Percentiles rank a stretch among this genome's conserved stretches.
Evolutionary conservation across 2,797 vertebrate genomes (phyloP).

Genomic region (Peromyscus attwateri): DNA sequence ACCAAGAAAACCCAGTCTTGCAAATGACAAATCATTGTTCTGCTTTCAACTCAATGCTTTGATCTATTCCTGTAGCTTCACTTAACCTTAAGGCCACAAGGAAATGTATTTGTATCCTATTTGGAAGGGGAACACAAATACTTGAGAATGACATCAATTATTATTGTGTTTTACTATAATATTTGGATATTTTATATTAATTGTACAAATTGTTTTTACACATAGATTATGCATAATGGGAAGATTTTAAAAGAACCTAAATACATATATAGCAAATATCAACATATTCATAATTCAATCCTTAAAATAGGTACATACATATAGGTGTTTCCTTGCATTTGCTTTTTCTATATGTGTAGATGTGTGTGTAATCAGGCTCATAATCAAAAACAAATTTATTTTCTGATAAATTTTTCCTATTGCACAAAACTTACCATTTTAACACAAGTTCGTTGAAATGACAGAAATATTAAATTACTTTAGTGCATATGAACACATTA

Average conservation of each 20-base stretch:
- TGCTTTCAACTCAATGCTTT: constrained; percentile 39
- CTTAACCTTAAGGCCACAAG: not conserved
- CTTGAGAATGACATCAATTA: not conserved
- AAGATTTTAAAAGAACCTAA: not conserved
- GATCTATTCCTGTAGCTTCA: not conserved
- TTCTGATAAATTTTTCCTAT: constrained; percentile 47
- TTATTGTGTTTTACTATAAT: not conserved
- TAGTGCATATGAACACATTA: not conserved
- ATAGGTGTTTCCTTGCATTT: constrained; percentile 22
- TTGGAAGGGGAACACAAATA: constrained; percentile 12
- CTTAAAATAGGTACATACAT: constrained; percentile 18
- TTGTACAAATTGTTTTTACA: constrained; percentile 25
- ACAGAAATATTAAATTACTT: constrained; percentile 40
- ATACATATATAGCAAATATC: constrained; percentile 7
- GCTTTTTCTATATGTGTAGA: not conserved
- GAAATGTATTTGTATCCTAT: constrained; percentile 20
- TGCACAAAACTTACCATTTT: constrained; percentile 13
- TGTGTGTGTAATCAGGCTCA: constrained; percentile 17
- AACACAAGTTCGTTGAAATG: constrained; percentile 52
- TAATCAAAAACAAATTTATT: constrained; percentile 53
- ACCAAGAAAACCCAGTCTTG: constrained; percentile 75
- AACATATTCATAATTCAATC: constrained; percentile 40
- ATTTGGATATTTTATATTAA: constrained; percentile 20
- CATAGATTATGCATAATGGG: not conserved
- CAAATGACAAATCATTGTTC: not conserved